A percentile compares a stretch with the other conserved stretches of the same genome.
Evolutionary conservation across 2,888 invertebrate species (phyloP).

Genomic region (Smittia sp.): DNA sequence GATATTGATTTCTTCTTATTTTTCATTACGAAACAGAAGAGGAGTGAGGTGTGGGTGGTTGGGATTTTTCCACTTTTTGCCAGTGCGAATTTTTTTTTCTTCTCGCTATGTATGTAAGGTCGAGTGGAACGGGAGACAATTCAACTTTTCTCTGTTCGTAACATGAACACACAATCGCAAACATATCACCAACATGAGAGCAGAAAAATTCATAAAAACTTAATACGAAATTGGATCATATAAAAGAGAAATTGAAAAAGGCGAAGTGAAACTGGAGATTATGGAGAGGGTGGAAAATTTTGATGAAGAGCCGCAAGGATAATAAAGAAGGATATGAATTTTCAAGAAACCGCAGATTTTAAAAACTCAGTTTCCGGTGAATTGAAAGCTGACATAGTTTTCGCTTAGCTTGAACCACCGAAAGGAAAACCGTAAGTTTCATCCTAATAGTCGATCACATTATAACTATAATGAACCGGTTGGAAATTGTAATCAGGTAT

Average conservation of each 20-base stretch:
- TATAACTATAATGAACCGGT: too few species aligned
- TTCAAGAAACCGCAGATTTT: slow-evolving; percentile 1
- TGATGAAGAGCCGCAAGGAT: slow-evolving; percentile 20
- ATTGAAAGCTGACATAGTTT: too few species aligned
- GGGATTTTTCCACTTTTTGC: slow-evolving; percentile 33
- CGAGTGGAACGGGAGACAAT: slow-evolving; percentile 5
- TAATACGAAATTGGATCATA: slow-evolving; percentile 39
- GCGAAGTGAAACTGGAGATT: neutral
- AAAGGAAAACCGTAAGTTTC: too few species aligned
- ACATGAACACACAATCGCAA: slow-evolving; percentile 34
- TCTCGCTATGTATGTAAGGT: neutral
- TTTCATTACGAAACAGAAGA: slow-evolving; percentile 36
- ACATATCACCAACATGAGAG: slow-evolving; percentile 33
- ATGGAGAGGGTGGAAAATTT: too few species aligned
- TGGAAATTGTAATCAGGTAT: neutral
- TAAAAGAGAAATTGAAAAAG: slow-evolving; percentile 40
- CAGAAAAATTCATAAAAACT: slow-evolving; percentile 40
- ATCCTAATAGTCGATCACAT: too few species aligned
- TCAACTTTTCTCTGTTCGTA: slow-evolving; percentile 29
- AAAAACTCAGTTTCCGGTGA: too few species aligned
- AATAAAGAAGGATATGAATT: slow-evolving; percentile 35
- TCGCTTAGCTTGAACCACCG: neutral
- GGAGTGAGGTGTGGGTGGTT: slow-evolving; percentile 12
- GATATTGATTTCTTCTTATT: slow-evolving; percentile 41
- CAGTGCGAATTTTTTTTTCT: slow-evolving; percentile 9